Evolutionary conservation across 2,888 invertebrate species (phyloP).

Genomic region (Nipponacmea schrenckii): DNA sequence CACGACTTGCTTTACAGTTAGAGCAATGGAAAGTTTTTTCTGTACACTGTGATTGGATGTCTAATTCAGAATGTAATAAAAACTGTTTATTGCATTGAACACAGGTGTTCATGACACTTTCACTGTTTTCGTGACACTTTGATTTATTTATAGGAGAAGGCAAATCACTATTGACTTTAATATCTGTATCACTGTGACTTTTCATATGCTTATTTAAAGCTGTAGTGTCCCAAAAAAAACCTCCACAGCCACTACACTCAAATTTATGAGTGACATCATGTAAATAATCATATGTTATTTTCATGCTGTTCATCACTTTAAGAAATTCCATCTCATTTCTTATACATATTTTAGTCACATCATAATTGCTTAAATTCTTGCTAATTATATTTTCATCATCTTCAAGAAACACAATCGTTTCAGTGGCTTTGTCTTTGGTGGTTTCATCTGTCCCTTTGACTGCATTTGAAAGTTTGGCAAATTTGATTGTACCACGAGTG

Average conservation of each 20-base stretch:
- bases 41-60: not conserved
- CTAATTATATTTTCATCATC: not conserved
- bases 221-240: not conserved
- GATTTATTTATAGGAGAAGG: not conserved
- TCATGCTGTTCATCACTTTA: not conserved
- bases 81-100: not conserved
- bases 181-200: not conserved
- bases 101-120: not conserved
- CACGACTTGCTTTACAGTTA: not conserved
- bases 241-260: not conserved
- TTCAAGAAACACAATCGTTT: not conserved
- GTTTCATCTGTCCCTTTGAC: not conserved
- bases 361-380: not conserved
- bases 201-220: not conserved
- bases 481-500: not conserved
- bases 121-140: not conserved
- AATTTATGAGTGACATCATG: not conserved
- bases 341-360: not conserved
- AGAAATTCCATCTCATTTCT: not conserved
- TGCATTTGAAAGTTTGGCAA: not conserved
- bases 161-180: not conserved
- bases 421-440: not conserved
- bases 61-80: not conserved
- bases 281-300: not conserved
- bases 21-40: not conserved